phyloP scores from a whole-genome alignment of 92 coral and sea anemone genomes.

The Bergia puertoricense region DNA sequence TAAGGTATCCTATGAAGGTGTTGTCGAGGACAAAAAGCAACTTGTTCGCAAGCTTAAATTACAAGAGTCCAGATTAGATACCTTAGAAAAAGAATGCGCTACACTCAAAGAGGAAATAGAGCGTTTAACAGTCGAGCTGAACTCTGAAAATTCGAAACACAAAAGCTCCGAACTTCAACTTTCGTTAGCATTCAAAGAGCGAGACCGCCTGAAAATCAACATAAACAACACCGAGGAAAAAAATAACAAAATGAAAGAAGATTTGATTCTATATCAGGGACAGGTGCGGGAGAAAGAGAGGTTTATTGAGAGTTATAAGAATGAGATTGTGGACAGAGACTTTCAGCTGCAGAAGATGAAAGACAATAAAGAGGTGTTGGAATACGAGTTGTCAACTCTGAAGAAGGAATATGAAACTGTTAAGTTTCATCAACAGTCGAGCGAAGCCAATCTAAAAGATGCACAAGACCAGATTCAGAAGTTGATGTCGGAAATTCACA shows the following conservation, averaged over 20 bases:
- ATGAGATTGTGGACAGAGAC: conserved; percentile 3
- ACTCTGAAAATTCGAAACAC: neutral
- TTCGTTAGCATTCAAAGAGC: conserved; percentile 20
- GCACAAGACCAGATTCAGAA: conserved; percentile 15
- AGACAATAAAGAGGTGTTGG: neutral
- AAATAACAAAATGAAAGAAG: neutral
- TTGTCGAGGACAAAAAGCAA: conserved; percentile 11
- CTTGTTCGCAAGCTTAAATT: conserved; percentile 11
- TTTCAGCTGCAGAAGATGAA: neutral
- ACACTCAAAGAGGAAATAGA: neutral
- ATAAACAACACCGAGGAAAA: neutral
- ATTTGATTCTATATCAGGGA: neutral
- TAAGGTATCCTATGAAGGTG: neutral
- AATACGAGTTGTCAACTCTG: neutral
- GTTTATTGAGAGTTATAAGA: neutral
- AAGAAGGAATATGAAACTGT: conserved; percentile 20
- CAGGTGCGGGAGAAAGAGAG: conserved; percentile 8
- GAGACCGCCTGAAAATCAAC: neutral
- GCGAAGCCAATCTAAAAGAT: conserved; percentile 1
- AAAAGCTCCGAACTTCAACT: neutral
- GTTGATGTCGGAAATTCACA: conserved; percentile 18
- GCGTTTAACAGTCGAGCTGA: neutral
- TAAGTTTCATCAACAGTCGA: neutral
- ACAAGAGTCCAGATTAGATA: neutral
- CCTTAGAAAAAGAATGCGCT: conserved; percentile 1